Evolutionary conservation across 2,113 vertebrate species (phyloP).

Genomic region (Gambusia affinis): DNA sequence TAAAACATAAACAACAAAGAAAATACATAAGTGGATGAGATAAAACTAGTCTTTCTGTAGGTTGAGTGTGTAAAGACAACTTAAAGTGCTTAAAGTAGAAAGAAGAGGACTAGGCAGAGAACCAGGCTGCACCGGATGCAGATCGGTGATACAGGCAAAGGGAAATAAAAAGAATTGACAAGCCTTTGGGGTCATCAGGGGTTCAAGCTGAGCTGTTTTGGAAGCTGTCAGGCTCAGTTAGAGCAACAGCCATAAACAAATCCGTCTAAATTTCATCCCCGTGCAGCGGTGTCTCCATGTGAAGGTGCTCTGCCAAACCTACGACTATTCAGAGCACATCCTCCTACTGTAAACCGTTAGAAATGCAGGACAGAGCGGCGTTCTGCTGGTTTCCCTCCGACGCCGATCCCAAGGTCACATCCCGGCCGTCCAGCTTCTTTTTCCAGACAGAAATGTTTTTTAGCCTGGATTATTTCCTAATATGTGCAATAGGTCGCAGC

Average conservation of each 20-base stretch:
- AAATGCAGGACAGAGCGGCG: no score
- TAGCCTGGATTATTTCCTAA: neutral
- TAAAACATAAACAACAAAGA: neutral
- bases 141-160: conserved; percentile 6
- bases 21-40: no score
- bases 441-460: neutral
- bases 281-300: neutral
- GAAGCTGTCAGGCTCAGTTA: conserved; percentile 24
- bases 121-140: neutral
- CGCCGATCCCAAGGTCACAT: neutral
- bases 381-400: neutral
- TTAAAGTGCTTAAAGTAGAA: no score
- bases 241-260: conserved; percentile 11
- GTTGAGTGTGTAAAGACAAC: no score
- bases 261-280: neutral
- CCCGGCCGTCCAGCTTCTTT: neutral
- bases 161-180: conserved; percentile 19
- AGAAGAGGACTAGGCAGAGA: neutral
- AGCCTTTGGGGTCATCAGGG: conserved; percentile 16
- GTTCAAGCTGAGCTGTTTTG: conserved; percentile 33
- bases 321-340: neutral
- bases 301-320: conserved; percentile 10
- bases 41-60: no score
- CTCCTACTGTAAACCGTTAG: no score
- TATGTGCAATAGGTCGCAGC: neutral